Evolutionary conservation across 2,888 invertebrate genomes (phyloP).

Genomic region (Onthophagus sagittarius): DNA sequence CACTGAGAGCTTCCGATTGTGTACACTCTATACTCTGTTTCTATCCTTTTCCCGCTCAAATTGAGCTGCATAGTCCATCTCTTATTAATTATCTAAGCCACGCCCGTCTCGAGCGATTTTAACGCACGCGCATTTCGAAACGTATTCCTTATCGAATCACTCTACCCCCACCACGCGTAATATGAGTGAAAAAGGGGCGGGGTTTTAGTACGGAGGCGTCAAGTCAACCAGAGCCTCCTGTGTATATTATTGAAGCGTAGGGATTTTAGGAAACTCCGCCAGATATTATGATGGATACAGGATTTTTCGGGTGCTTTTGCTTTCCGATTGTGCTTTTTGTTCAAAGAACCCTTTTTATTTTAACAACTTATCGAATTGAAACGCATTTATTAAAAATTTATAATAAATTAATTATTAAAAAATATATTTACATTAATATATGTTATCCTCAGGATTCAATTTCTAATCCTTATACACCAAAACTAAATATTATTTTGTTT

Average conservation of each 20-base stretch:
- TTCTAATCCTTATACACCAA: no score
- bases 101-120: neutral
- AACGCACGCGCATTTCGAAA: conserved; percentile 29
- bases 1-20: conserved; percentile 30
- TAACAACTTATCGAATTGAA: neutral
- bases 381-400: no score
- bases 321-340: neutral
- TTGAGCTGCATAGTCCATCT: conserved; percentile 33
- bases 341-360: neutral
- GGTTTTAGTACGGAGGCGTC: conserved; percentile 43
- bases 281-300: conserved; percentile 7
- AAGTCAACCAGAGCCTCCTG: conserved; percentile 39
- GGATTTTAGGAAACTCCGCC: neutral
- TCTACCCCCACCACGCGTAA: neutral
- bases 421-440: no score
- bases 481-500: no score
- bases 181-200: conserved; percentile 37
- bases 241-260: conserved; percentile 6
- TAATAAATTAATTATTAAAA: no score
- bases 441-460: no score
- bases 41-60: conserved; percentile 39
- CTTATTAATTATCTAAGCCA: neutral
- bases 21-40: conserved; percentile 31
- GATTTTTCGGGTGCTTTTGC: neutral
- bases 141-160: neutral